Base-by-base conservation (phyloP, 92 coral and sea anemone genomes). In the Hydrozoanthus gracilis region DNA sequence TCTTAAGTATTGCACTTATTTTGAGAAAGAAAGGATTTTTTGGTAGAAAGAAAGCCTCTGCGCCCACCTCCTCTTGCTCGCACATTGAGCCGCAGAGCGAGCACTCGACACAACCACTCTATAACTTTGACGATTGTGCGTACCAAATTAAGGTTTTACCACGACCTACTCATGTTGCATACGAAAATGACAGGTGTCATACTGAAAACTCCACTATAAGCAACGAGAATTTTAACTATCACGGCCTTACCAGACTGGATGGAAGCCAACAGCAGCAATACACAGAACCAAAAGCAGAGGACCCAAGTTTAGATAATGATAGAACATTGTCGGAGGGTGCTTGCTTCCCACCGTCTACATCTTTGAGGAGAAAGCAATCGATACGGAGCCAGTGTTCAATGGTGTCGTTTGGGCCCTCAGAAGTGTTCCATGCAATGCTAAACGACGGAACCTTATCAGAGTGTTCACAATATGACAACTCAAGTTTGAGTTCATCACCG, bases 391-490 rank as follows among this genome's bases (percentile, higher is more conserved):
- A 58, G 64, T 11, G 15, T 3, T 58, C 64, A 16, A 11, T 8
- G 12, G 64, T 8, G 13, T 58, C 64, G 64, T 58, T 58, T 9
- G 64, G 64, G 9, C 16, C 64, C 64, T 58, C 64, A 15, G 64
- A 58, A 58, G 15, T 11, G 14, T 58, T 58, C 15, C 12, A 58
- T 58, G 39, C 39, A 27, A 27, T 27, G 39, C 2, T 27, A 27
- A 27, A 74, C 39, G 79, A 74, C 39, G 62, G 79, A 15, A 74
- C 79, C 14, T 14, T 74, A 10, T 74, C 79, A 3, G 79, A 74
- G 18, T 56, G 18, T 35, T 55, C 64, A 58, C 15, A 16, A 58
- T 58, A 8, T 16, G 12, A 16, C 3, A 54, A 27, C 47, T 6
- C 82, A 9, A 52, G 44, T 44, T 39, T 8, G 18, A 56, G 20